Percentiles rank a stretch among this genome's conserved stretches.
Evolutionary conservation across 2,113 vertebrate species (phyloP).

Genomic region (Thamnophis sirtalis): DNA sequence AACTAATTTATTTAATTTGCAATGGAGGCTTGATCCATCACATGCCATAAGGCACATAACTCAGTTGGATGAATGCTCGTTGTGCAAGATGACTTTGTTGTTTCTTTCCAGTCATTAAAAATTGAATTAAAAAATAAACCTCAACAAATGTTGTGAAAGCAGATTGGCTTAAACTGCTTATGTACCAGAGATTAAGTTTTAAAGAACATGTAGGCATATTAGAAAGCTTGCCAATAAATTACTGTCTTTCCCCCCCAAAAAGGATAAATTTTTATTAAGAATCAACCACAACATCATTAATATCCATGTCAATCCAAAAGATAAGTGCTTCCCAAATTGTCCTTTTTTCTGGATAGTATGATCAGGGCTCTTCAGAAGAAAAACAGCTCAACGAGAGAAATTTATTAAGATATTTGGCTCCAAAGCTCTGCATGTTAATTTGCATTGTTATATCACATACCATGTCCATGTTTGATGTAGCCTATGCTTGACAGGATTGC

Average conservation of each 20-base stretch:
- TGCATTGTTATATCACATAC: neutral
- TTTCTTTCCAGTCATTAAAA: neutral
- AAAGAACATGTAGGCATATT: neutral
- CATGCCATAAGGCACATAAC: neutral
- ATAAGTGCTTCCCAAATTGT: neutral
- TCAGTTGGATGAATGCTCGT: neutral
- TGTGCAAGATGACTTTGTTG: neutral
- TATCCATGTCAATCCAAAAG: neutral
- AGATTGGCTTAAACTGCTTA: constrained; percentile 17
- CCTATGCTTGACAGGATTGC: neutral
- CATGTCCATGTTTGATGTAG: neutral
- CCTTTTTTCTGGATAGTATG: neutral
- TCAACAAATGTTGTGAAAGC: neutral
- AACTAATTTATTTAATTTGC: constrained; percentile 25
- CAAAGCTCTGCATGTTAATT: neutral
- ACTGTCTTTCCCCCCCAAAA: neutral
- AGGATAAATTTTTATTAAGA: neutral
- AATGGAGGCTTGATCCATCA: neutral
- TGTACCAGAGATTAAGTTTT: neutral
- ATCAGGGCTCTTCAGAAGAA: neutral
- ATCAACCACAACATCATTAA: neutral
- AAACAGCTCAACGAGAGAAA: neutral
- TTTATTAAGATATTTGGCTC: neutral
- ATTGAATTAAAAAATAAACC: constrained; percentile 7
- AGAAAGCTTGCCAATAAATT: neutral